phyloP scores from a whole-genome alignment of 2,888 invertebrate genomes.

The Amphipyra tragopoginis region DNA sequence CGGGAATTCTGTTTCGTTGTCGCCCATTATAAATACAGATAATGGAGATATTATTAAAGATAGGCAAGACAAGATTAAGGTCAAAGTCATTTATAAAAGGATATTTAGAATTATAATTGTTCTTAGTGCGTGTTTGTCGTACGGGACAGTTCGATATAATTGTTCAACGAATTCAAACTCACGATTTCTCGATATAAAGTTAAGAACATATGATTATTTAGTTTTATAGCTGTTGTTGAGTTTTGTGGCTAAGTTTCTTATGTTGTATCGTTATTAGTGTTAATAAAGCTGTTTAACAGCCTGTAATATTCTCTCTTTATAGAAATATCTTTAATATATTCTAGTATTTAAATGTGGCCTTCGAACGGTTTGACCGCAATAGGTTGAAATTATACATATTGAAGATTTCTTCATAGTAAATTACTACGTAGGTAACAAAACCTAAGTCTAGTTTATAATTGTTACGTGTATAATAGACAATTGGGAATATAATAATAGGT shows the following conservation, averaged over 20 bases:
- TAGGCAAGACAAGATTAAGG: conserved; percentile 35
- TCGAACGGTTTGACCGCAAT: conserved; percentile 8
- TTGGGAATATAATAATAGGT: conserved; percentile 3
- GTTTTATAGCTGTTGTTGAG: conserved; percentile 43
- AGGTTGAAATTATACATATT: conserved; percentile 6
- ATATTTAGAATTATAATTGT: conserved; percentile 24
- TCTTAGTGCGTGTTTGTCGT: conserved; percentile 11
- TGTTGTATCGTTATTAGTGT: conserved; percentile 29
- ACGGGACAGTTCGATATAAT: conserved; percentile 21
- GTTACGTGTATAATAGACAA: neutral
- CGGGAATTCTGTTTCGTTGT: conserved; percentile 45
- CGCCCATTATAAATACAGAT: conserved; percentile 24
- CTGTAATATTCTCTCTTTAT: conserved; percentile 29
- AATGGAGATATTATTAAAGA: conserved; percentile 19
- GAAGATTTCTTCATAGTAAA: conserved; percentile 16
- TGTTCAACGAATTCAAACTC: conserved; percentile 42
- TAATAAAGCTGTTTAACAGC: conserved; percentile 32
- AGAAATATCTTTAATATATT: conserved; percentile 14
- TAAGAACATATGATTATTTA: conserved; percentile 19
- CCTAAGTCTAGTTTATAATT: neutral
- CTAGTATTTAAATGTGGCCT: conserved; percentile 15
- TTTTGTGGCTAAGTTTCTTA: conserved; percentile 30
- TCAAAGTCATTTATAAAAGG: conserved; percentile 41
- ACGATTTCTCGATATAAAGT: conserved; percentile 27
- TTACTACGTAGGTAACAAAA: neutral